Conservation (phyloP, 2,113 vertebrate species). For the Ictalurus furcatus region DNA sequence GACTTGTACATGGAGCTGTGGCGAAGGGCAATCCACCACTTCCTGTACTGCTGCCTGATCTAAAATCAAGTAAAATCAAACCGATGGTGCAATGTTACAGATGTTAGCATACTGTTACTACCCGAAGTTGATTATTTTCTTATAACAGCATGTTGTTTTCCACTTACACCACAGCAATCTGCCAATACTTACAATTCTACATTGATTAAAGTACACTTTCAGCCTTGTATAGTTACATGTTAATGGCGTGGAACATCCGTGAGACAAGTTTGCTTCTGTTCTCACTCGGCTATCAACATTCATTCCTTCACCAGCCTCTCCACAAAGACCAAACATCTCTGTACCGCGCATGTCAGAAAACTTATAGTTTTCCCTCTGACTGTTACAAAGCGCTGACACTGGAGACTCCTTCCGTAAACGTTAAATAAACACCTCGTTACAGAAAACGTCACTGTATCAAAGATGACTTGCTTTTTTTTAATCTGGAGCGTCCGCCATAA, state of each 20-base stretch:
- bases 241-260: neutral
- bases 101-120: neutral
- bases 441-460: neutral
- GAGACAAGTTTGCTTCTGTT: neutral
- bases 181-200: neutral
- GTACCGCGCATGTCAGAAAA: neutral
- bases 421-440: neutral
- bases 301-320: neutral
- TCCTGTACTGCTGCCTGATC: slow-evolving; percentile 17
- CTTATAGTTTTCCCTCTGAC: neutral
- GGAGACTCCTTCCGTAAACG: neutral
- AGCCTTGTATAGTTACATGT: too few species aligned
- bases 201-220: neutral
- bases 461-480: neutral
- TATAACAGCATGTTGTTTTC: too few species aligned
- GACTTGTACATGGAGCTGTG: neutral
- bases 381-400: neutral
- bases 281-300: neutral
- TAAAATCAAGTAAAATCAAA: neutral
- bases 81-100: neutral
- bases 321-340: too few species aligned
- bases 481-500: neutral
- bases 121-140: neutral
- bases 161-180: too few species aligned
- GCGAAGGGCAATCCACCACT: neutral